Evolutionary conservation across 92 coral and sea anemone genomes (phyloP).

Genomic region (Palythoa grandiflora): DNA sequence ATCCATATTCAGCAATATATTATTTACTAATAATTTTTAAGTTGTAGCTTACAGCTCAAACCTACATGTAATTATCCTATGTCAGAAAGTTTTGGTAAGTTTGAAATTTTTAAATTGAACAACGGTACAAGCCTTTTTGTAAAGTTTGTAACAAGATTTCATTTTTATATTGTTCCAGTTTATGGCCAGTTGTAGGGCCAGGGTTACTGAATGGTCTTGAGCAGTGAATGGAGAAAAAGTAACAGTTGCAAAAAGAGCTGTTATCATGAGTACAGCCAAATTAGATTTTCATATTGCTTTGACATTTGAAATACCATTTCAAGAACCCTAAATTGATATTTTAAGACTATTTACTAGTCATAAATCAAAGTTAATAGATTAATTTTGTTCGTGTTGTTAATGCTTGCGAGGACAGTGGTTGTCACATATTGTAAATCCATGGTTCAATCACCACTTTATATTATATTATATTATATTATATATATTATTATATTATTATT

Average conservation of each 20-base stretch:
- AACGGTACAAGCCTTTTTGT: too few relatives aligned
- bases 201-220: background rate
- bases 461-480: too few relatives aligned
- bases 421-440: background rate
- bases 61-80: background rate
- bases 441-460: background rate
- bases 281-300: background rate
- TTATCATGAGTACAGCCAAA: background rate
- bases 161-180: background rate
- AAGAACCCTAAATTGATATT: background rate
- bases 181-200: background rate
- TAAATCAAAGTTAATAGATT: constrained; percentile 1
- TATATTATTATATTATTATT: too few relatives aligned
- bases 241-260: background rate
- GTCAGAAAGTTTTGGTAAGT: background rate
- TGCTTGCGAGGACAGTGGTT: background rate
- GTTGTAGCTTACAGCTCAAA: background rate
- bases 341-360: background rate
- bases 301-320: constrained; percentile 1
- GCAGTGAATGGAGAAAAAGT: constrained; percentile 1
- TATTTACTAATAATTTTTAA: background rate
- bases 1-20: constrained; percentile 3
- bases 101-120: background rate
- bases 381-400: background rate
- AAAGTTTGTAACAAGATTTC: too few relatives aligned